A percentile compares a stretch with the other conserved stretches of the same genome.
Evolutionary conservation across 2,888 invertebrate species (phyloP).

Genomic region (Apamea anceps): DNA sequence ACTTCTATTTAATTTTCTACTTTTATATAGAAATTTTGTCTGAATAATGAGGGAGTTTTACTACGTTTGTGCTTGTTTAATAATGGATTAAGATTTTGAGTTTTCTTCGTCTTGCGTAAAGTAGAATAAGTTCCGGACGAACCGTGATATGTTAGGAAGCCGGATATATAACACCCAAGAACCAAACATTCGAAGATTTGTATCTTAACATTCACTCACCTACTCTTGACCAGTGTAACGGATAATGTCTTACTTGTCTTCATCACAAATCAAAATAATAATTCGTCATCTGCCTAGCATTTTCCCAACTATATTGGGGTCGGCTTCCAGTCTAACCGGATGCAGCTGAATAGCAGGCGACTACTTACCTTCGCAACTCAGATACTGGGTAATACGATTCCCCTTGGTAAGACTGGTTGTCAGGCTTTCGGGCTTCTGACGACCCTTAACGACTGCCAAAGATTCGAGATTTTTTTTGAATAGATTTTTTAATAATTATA

Average conservation of each 20-base stretch:
- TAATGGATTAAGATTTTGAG: neutral
- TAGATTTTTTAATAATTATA: neutral
- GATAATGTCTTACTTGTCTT: neutral
- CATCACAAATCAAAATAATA: neutral
- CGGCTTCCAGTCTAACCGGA: too few relatives aligned
- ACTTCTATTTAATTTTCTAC: slow-evolving; percentile 48
- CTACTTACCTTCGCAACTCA: too few relatives aligned
- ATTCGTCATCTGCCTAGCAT: neutral
- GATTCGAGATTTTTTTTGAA: too few relatives aligned
- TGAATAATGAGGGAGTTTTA: slow-evolving; percentile 24
- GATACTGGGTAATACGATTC: too few relatives aligned
- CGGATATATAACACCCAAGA: neutral
- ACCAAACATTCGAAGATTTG: neutral
- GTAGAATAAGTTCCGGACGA: neutral
- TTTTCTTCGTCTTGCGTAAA: neutral
- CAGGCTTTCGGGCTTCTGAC: too few relatives aligned
- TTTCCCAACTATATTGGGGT: too few relatives aligned
- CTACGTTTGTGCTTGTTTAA: slow-evolving; percentile 20
- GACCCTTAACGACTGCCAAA: too few relatives aligned
- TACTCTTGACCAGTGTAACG: neutral
- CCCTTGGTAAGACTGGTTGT: too few relatives aligned
- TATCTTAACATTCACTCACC: neutral
- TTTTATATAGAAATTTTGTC: slow-evolving; percentile 41
- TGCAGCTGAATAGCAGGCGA: too few relatives aligned
- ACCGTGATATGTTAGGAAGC: neutral